Conservation (phyloP, 2,113 vertebrate species). For the Heterochromis multidens region DNA sequence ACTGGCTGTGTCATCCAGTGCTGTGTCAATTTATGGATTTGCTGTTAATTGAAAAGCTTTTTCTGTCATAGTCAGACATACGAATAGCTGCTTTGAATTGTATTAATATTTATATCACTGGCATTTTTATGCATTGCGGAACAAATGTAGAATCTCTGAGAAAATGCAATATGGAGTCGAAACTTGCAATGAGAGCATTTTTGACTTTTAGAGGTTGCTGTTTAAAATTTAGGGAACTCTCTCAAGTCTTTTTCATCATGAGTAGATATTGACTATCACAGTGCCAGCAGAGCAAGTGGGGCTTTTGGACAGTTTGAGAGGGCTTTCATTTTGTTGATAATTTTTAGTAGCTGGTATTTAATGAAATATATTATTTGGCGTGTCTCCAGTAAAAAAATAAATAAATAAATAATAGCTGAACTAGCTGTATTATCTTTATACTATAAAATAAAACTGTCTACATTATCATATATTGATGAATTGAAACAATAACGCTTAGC, state of each 20-base stretch:
- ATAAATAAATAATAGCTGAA: neutral
- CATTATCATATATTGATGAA: neutral
- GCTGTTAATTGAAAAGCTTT: constrained; percentile 41
- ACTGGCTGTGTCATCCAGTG: constrained; percentile 21
- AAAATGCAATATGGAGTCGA: neutral
- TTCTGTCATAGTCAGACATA: constrained; percentile 7
- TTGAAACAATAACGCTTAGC: neutral
- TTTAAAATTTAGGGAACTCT: constrained; percentile 40
- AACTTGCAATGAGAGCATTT: constrained; percentile 16
- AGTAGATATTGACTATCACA: constrained; percentile 34
- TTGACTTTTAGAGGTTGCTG: constrained; percentile 5
- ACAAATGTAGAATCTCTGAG: neutral
- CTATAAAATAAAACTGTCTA: neutral
- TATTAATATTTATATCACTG: constrained; percentile 43
- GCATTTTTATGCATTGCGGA: constrained; percentile 18
- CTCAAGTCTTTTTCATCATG: constrained; percentile 21
- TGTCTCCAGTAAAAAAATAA: neutral
- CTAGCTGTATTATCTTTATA: neutral
- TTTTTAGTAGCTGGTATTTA: constrained; percentile 14
- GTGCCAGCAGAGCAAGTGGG: neutral
- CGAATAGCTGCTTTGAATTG: constrained; percentile 15
- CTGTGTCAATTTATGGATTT: constrained; percentile 47
- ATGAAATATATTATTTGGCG: constrained; percentile 15
- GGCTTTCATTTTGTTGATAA: constrained; percentile 24
- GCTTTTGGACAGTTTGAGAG: constrained; percentile 8